These are phyloP conservation scores for Accipiter cooperii DNA, from an alignment of 2,113 vertebrate species.

Conservation along the genomic window DNA sequence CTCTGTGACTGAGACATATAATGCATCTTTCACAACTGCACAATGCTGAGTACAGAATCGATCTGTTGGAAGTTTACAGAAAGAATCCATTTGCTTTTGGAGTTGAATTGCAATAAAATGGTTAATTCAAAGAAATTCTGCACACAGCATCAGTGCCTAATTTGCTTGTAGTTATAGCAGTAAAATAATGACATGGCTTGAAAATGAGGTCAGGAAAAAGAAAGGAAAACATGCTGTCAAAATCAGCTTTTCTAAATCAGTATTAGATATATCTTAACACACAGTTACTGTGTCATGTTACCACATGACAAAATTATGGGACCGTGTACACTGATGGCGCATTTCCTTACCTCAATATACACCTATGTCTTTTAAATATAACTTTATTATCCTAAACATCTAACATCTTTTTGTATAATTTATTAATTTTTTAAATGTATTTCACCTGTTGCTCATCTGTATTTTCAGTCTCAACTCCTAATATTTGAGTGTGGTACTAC, in stretches of 20 bases:
- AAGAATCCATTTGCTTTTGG: neutral
- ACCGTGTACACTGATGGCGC: rapidly evolving
- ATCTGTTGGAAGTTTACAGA: neutral
- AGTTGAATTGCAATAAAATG: neutral
- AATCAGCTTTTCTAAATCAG: neutral
- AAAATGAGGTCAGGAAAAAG: neutral
- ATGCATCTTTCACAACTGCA: neutral
- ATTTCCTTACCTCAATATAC: neutral
- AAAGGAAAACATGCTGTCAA: neutral
- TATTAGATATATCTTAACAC: neutral
- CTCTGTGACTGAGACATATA: neutral
- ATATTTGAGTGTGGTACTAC: neutral
- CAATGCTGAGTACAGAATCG: neutral
- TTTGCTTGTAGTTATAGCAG: neutral
- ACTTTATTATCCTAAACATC: neutral
- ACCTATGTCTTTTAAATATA: neutral
- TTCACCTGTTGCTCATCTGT: neutral
- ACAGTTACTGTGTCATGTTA: neutral
- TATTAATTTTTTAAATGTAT: neutral
- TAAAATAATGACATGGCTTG: neutral
- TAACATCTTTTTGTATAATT: neutral
- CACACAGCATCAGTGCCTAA: neutral
- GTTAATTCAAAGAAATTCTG: neutral
- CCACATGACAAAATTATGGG: neutral
- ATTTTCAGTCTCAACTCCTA: neutral